A percentile compares a stretch with the other conserved stretches of the same genome.
Evolutionary conservation across 2,113 vertebrate species (phyloP).

Genomic region (Phrynocephalus versicolor): DNA sequence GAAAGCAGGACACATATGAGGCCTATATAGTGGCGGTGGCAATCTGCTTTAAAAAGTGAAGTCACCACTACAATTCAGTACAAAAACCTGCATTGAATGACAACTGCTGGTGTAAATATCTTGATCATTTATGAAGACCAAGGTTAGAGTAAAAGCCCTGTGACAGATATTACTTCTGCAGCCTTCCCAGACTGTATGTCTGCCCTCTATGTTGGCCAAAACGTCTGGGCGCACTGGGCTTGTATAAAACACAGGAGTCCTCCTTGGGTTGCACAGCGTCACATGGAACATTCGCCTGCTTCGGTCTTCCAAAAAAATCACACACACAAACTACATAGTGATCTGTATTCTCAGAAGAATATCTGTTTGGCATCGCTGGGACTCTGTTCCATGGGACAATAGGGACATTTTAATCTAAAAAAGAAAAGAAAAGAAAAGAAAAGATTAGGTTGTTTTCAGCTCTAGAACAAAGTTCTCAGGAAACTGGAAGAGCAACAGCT

Average conservation of each 20-base stretch:
- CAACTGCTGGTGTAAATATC: conserved; percentile 83
- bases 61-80: conserved; percentile 79
- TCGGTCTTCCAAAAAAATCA: conserved; percentile 58
- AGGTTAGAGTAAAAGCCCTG: conserved; percentile 79
- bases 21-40: conserved; percentile 63
- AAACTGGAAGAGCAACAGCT: not conserved
- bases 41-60: conserved; percentile 80
- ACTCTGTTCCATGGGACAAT: conserved; percentile 88
- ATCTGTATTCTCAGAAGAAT: conserved; percentile 83
- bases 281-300: conserved; percentile 58
- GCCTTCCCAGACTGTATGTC: conserved; percentile 66
- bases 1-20: conserved; percentile 72
- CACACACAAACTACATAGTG: conserved; percentile 71
- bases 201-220: conserved; percentile 71
- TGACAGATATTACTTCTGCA: conserved; percentile 70
- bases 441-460: conserved; percentile 24
- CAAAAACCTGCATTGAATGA: conserved; percentile 84
- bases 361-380: conserved; percentile 88
- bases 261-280: conserved; percentile 68
- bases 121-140: conserved; percentile 81
- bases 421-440: conserved; percentile 65
- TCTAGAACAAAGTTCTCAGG: not conserved
- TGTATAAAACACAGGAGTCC: conserved; percentile 72
- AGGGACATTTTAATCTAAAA: conserved; percentile 86
- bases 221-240: conserved; percentile 72